Evolutionary conservation across 2,797 vertebrate species (phyloP), one percentile per base, ranked within the genome.

Genomic region (Sebastes kiyomatsui): DNA sequence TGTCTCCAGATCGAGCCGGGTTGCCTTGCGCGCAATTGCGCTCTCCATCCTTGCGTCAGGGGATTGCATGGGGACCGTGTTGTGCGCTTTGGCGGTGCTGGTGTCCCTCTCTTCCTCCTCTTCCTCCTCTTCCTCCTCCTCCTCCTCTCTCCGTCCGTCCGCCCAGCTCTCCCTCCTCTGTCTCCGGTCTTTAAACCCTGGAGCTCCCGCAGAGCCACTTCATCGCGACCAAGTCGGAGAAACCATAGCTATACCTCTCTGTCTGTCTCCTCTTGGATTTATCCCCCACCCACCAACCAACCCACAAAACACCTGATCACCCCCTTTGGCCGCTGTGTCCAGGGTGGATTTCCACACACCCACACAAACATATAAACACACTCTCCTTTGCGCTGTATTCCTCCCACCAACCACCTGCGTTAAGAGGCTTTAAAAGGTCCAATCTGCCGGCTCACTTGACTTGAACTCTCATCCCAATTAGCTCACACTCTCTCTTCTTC

Each of bases 351-450:
- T 90, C 85, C 85, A 78, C 74, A 77, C 79, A 75, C 32, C 28
- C 75, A 80, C 80, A 74, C 58, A 71, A 46, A 79, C 83, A 75
- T 70, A 64, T 4, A 77, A 84, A 90, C 90, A 89, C 86, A 61
- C 87, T 79, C 60, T 80, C 75, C 74, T 81, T 25, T 18, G 79
- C 75, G 83, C 82, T 72, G 79, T 90, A 80, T 90, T 90, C 87
- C 85, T 78, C 81, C 89, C 88, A 90, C 91, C 93, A 91, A 90
- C 91, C 93, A 91, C 89, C 86, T 86, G 93, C 87, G 88, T 92
- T 96, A 96, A 96, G 94, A 95, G 88, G 95, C 95, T 96, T 96
- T 95, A 77, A 92, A 92, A 88, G 83, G 91, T 94, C 87, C 91
- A 93, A 93, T 94, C 94, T 93, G 94, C 92, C 91, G 88, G 83